A percentile compares a stretch with the other conserved stretches of the same genome.
phyloP scores from a whole-genome alignment of 2,888 invertebrate species.

The Heterodera filipjevi region DNA sequence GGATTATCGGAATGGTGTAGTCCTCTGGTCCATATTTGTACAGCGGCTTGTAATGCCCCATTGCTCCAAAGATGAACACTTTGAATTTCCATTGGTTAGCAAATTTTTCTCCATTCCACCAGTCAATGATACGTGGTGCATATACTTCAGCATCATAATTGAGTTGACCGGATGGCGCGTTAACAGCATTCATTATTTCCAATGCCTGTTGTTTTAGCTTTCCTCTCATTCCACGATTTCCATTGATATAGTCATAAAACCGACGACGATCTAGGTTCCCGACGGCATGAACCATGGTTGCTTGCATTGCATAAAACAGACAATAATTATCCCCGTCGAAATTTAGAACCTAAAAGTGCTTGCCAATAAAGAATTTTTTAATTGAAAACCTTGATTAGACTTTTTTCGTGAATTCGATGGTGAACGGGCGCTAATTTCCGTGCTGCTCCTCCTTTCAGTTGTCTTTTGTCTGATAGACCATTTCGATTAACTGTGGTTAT shows the following conservation, averaged over 20 bases:
- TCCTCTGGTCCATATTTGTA: slow-evolving; percentile 15
- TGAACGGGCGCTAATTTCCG: background rate
- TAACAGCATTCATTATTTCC: background rate
- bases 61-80: slow-evolving; percentile 3
- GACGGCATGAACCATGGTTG: background rate
- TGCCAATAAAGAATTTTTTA: background rate
- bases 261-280: background rate
- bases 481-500: background rate
- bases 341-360: background rate
- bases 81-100: background rate
- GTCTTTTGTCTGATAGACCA: background rate
- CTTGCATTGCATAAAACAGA: slow-evolving; percentile 9
- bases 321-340: background rate
- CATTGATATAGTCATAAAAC: slow-evolving; percentile 7
- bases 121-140: background rate
- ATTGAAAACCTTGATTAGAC: slow-evolving; percentile 18
- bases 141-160: background rate
- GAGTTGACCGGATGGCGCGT: background rate
- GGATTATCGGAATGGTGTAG: background rate
- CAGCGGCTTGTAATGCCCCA: background rate
- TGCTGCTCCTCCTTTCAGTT: background rate
- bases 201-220: background rate
- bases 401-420: background rate
- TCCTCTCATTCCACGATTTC: background rate
- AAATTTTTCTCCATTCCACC: slow-evolving; percentile 4